phyloP scores from a whole-genome alignment of 2,797 vertebrate species.

The Pagetopsis macropterus region DNA sequence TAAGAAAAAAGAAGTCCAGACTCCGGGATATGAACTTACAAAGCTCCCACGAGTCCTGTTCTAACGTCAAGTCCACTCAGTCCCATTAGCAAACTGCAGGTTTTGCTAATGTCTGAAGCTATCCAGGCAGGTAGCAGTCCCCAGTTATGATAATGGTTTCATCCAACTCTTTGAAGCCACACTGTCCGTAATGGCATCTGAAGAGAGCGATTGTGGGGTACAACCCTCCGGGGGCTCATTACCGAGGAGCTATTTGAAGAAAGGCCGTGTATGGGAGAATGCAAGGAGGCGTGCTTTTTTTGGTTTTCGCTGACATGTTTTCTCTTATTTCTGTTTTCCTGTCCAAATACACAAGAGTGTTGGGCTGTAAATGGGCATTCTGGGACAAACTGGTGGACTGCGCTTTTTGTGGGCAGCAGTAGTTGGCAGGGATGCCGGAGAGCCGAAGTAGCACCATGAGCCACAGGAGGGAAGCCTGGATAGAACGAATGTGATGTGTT shows the following conservation, averaged over 20 bases:
- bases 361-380: constrained; percentile 39
- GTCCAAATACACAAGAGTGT: constrained; percentile 26
- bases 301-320: constrained; percentile 26
- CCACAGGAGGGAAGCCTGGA: constrained; percentile 48
- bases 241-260: constrained; percentile 71
- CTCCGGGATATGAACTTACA: constrained; percentile 54
- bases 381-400: constrained; percentile 53
- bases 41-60: constrained; percentile 58
- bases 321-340: constrained; percentile 26
- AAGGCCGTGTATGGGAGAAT: constrained; percentile 39
- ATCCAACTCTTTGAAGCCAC: constrained; percentile 73
- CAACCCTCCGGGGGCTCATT: constrained; percentile 79
- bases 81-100: constrained; percentile 66
- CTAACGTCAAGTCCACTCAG: constrained; percentile 54
- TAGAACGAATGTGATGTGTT: constrained; percentile 51
- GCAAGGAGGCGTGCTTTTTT: constrained; percentile 6
- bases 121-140: constrained; percentile 70
- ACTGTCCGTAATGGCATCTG: constrained; percentile 70
- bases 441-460: constrained; percentile 56
- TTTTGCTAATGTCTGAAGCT: constrained; percentile 63
- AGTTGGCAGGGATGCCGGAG: constrained; percentile 42
- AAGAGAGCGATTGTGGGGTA: constrained; percentile 68
- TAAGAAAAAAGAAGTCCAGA: constrained; percentile 49
- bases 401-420: constrained; percentile 45
- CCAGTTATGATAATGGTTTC: constrained; percentile 64